phyloP scores from a whole-genome alignment of 2,797 vertebrate genomes.

The Pelobates cultripes region DNA sequence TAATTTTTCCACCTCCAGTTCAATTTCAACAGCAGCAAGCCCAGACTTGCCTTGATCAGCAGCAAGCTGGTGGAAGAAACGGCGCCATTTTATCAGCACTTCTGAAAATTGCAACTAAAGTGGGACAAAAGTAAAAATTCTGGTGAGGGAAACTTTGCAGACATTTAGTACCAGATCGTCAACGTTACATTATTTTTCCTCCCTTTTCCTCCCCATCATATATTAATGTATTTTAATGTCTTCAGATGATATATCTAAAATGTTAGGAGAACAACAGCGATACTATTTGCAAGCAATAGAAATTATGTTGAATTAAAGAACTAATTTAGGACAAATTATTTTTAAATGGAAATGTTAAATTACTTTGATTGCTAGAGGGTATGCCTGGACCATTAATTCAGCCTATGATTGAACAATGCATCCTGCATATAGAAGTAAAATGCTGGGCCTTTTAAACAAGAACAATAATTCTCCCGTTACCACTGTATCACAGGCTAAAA shows the following conservation, averaged over 20 bases:
- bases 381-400: constrained; percentile 31
- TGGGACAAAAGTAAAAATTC: neutral
- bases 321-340: constrained; percentile 42
- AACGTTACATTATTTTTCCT: too few species aligned
- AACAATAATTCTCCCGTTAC: constrained; percentile 17
- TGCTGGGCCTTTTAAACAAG: neutral
- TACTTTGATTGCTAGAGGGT: constrained; percentile 48
- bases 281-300: constrained; percentile 29
- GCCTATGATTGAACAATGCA: constrained; percentile 16
- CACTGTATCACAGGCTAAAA: neutral
- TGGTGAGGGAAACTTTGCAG: too few species aligned
- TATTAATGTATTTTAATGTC: constrained; percentile 47
- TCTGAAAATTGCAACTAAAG: constrained; percentile 90
- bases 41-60: constrained; percentile 85
- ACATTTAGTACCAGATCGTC: too few species aligned
- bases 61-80: constrained; percentile 85
- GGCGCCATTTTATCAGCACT: constrained; percentile 88
- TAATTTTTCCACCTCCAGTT: constrained; percentile 83
- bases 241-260: constrained; percentile 30
- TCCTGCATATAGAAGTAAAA: constrained; percentile 29
- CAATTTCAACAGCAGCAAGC: constrained; percentile 77
- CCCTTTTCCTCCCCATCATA: neutral
- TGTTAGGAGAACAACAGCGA: constrained; percentile 16
- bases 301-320: constrained; percentile 26
- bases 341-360: constrained; percentile 48